Evolutionary conservation across 2,888 invertebrate genomes (phyloP), one percentile per base, ranked within the genome.

Genomic region (Drosophila falleni): DNA sequence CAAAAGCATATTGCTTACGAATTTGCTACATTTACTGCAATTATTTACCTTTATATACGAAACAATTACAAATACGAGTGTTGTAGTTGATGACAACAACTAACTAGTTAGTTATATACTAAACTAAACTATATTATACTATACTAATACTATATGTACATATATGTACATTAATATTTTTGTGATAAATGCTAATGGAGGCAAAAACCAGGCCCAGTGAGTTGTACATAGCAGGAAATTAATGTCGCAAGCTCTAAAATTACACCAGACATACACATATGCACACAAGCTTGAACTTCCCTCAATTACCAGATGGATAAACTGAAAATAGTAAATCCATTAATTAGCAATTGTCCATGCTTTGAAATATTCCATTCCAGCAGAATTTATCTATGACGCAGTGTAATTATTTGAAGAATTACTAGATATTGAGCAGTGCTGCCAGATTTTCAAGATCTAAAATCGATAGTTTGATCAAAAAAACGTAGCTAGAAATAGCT

Each of bases 1-100:
- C 82, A 80, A 62, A 79, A 80, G 88, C 87, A 83, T 83, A 86
- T 86, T 88, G 87, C 88, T 87, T 87, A 83, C 80, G 87, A 90
- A 87, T 89, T 89, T 87, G 89, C 88, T 83, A 84, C 68, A 80
- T 86, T 87, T 82, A 86, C 75, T 86, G 88, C 86, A 88, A 89
- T 84, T 86, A 86, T 88, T 86, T 75, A 81, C 71, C 72, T 81
- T 74, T 72, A 73, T 81, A 67, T 74, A 76, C 72, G 60, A 78
- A 74, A 42, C 9, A n/a, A 31, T 23, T 31, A 55, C 16, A 55
- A 55, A 16, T 10, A 44, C 29, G 47, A 74, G 62, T 62, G 73
- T 51, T 73, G 37, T 54, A 69, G 53, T 50, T 46, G 56, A 72
- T n/a, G 31, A 9, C 26, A 39, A 54, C 41, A 37, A 78, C 78